Percentiles rank a stretch among this genome's conserved stretches.
These are phyloP conservation scores for Trissonchulus sp. DNA, from an alignment of 2,888 invertebrate genomes.

Conservation along the genomic window DNA sequence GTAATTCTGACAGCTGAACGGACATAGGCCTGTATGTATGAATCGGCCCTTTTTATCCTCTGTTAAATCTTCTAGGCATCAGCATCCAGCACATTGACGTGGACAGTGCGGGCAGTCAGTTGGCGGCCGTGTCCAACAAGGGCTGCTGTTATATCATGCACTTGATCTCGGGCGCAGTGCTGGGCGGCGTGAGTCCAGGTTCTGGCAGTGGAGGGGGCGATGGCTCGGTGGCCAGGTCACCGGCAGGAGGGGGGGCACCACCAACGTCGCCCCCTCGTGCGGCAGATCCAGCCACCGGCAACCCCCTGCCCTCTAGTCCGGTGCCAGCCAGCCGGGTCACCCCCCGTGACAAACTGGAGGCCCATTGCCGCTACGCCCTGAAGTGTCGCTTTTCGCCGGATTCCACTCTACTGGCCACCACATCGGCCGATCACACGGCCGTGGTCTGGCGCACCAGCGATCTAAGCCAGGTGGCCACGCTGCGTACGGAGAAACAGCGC, in stretches of 20 bases:
- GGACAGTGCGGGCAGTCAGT: slow-evolving; percentile 73
- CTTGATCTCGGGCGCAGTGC: slow-evolving; percentile 27
- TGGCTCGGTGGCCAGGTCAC: too few species aligned
- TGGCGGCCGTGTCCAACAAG: slow-evolving; percentile 92
- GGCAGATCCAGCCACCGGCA: too few species aligned
- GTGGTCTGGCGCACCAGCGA: slow-evolving; percentile 74
- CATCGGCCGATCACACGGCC: slow-evolving; percentile 89
- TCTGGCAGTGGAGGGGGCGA: too few species aligned
- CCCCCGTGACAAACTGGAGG: slow-evolving; percentile 60
- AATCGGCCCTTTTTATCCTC: too few species aligned
- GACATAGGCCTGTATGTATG: too few species aligned
- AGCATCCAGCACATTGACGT: slow-evolving; percentile 87
- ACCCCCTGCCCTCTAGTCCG: too few species aligned
- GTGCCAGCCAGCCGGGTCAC: slow-evolving; percentile 21
- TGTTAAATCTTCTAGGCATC: slow-evolving; percentile 48
- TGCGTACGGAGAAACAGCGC: slow-evolving; percentile 60
- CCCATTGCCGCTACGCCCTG: slow-evolving; percentile 79
- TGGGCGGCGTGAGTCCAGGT: too few species aligned
- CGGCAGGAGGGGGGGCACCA: too few species aligned
- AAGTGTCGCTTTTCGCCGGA: slow-evolving; percentile 91
- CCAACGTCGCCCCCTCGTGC: neutral
- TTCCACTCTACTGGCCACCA: slow-evolving; percentile 80
- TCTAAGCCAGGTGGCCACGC: slow-evolving; percentile 53
- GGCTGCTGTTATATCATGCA: slow-evolving; percentile 46
- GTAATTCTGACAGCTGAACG: too few species aligned